phyloP scores from a whole-genome alignment of 1,140 invertebrate genomes.

The Trialeurodes vaporariorum region DNA sequence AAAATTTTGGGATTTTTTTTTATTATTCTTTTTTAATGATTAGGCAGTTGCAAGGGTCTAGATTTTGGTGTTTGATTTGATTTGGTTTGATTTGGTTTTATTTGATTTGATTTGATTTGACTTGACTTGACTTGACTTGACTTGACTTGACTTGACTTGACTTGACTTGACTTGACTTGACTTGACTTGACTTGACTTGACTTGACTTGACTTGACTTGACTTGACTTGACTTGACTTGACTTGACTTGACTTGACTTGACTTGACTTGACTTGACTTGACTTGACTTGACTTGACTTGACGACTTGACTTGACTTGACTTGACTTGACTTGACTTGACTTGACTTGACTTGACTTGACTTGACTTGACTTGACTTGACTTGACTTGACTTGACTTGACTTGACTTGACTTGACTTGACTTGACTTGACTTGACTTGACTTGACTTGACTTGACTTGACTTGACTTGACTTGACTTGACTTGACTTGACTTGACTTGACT shows the following conservation, averaged over 20 bases:
- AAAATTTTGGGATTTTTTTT: no score
- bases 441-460: slow-evolving; percentile 3
- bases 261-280: slow-evolving; percentile 2
- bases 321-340: not conserved
- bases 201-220: slow-evolving; percentile 2
- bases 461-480: slow-evolving; percentile 3
- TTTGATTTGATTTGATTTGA: slow-evolving; percentile 6
- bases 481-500: slow-evolving; percentile 1
- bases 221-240: slow-evolving; percentile 5
- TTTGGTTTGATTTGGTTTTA: slow-evolving; percentile 3
- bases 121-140: slow-evolving; percentile 1
- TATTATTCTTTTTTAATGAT: no score
- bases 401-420: slow-evolving; percentile 1
- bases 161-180: not conserved
- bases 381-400: slow-evolving; percentile 3
- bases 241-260: slow-evolving; percentile 1
- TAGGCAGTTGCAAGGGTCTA: no score
- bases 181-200: slow-evolving; percentile 2
- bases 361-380: slow-evolving; percentile 3
- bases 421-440: not conserved
- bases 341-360: slow-evolving; percentile 6
- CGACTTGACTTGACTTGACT: not conserved
- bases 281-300: not conserved
- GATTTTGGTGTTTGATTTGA: slow-evolving; percentile 7
- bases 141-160: slow-evolving; percentile 4